Evolutionary conservation across 2,888 invertebrate species (phyloP).

Genomic region (Dascillus cervinus): DNA sequence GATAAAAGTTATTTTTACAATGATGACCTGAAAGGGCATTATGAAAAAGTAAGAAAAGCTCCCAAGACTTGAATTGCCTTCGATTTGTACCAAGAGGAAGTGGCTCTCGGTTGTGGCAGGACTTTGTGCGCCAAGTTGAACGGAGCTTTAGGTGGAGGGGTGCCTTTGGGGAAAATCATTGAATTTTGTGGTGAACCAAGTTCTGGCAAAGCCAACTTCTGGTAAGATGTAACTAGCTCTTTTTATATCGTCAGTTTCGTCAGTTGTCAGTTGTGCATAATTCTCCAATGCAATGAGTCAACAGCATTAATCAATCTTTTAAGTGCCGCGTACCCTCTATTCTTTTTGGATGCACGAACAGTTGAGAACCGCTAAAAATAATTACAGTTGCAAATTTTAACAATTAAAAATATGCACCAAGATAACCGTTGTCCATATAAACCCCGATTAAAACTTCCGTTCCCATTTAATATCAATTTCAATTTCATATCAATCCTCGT

Average conservation of each 20-base stretch:
- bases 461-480: too few relatives aligned
- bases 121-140: conserved; percentile 63
- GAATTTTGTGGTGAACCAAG: conserved; percentile 69
- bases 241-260: too few relatives aligned
- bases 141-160: conserved; percentile 54
- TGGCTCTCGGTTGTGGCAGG: conserved; percentile 47
- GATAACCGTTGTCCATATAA: too few relatives aligned
- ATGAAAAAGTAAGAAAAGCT: conserved; percentile 5
- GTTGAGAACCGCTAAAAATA: too few relatives aligned
- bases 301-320: too few relatives aligned
- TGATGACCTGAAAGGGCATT: conserved; percentile 11
- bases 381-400: too few relatives aligned
- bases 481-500: too few relatives aligned
- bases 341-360: too few relatives aligned
- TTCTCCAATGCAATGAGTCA: conserved; percentile 66
- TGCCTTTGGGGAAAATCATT: conserved; percentile 58
- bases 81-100: conserved; percentile 38
- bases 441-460: too few relatives aligned
- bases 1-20: conserved; percentile 11
- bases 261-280: conserved; percentile 68
- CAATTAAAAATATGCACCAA: too few relatives aligned
- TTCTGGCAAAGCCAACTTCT: conserved; percentile 74
- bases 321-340: too few relatives aligned
- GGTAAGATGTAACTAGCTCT: too few relatives aligned
- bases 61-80: conserved; percentile 31